Base-by-base conservation (phyloP, 2,113 vertebrate genomes). In the Misgurnus mizolepis region DNA sequence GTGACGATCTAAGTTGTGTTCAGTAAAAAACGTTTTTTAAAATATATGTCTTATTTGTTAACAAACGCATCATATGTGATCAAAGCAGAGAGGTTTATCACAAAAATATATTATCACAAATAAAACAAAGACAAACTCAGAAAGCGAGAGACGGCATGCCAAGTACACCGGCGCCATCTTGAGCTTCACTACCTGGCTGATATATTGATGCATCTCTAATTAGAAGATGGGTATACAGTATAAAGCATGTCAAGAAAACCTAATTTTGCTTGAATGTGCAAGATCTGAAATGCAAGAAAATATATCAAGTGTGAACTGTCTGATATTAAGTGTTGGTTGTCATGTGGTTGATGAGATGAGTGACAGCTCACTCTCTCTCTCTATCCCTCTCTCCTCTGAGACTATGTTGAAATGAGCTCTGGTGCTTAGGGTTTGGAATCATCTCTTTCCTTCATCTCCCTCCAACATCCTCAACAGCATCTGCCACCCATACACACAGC, bases 341-440 rank as follows among this genome's bases (percentile, higher is more conserved):
- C 27, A 34, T 2, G 27, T 34, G 27, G 17, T 74, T 17, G 69
- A 72, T 43, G n/a, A 47, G 55, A 60, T 75, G 72, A 62, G 55
- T 75, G 72, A 56, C 72, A 62, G 60, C 27, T 34, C 27, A 2
- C 27, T 34, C 3, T 34, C 27, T 34, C 72, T 61, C 58, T 75
- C 55, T 62, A 7, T 47, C 53, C 4, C 7, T 73, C 56, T 75
- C 56, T 75, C 72, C 72, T 45, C 72, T 45, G 72, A 75, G 72
- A 75, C 41, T 12, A 11, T 62, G 72, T 61, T 60, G 56, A 75
- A 75, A 75, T 75, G 72, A 75, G 72, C 72, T 75, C 72, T 75
- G 56, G 56, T 75, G 72, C 72, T 61, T n/a, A 43, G 71, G 56
- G 71, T 27, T 39, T 74, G 71, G 71, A 55, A 74, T 61, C 71